These are phyloP conservation scores for Drosophila sp. DNA, from an alignment of 1,140 invertebrate species.

Conservation along the genomic window DNA sequence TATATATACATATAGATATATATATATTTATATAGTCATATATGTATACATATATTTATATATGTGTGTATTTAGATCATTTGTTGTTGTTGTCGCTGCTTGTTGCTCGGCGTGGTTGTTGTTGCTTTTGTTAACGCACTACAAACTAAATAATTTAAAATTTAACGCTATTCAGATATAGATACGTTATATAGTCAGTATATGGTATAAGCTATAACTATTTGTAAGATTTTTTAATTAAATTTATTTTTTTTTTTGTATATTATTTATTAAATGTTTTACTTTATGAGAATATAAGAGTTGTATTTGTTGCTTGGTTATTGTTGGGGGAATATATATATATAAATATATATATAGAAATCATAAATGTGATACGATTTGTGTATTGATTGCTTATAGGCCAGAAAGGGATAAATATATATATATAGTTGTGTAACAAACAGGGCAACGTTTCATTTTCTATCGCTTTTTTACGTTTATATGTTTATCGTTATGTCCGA, in stretches of 20 bases:
- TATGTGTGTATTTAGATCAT: conserved; percentile 35
- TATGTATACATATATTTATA: conserved; percentile 30
- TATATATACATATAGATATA: conserved; percentile 39
- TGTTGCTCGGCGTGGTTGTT: conserved; percentile 30
- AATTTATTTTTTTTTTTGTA: neutral
- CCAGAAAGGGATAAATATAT: conserved; percentile 45
- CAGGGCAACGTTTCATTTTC: conserved; percentile 65
- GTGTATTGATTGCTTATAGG: conserved; percentile 45
- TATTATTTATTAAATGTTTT: conserved; percentile 24
- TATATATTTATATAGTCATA: conserved; percentile 25
- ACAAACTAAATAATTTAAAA: conserved; percentile 81
- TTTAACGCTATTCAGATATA: conserved; percentile 73
- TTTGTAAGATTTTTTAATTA: conserved; percentile 8
- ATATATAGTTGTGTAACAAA: conserved; percentile 43
- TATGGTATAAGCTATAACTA: conserved; percentile 47
- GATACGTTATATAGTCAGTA: conserved; percentile 59
- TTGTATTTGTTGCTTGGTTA: conserved; percentile 13
- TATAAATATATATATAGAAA: conserved; percentile 57
- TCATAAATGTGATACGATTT: conserved; percentile 49
- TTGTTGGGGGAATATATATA: conserved; percentile 23
- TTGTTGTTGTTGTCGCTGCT: conserved; percentile 32
- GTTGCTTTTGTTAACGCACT: conserved; percentile 62
- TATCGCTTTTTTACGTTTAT: too few relatives aligned
- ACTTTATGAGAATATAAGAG: conserved; percentile 22
- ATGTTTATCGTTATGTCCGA: conserved; percentile 31